phyloP scores from a whole-genome alignment of 2,888 invertebrate genomes.

The Notodonta ziczac region DNA sequence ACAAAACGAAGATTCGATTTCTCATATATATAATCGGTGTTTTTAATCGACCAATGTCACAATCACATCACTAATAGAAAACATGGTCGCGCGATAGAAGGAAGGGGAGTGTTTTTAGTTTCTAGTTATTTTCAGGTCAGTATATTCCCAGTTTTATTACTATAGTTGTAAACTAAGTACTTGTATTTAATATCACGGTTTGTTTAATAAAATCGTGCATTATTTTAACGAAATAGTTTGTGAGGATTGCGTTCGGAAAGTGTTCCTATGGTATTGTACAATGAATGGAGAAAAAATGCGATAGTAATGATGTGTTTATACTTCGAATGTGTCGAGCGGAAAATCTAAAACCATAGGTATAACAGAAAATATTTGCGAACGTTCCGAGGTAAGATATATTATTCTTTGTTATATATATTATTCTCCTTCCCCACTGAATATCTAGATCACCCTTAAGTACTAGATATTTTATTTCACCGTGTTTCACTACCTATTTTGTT shows the following conservation, averaged over 20 bases:
- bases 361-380: conserved; percentile 20
- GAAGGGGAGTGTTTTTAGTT: conserved; percentile 49
- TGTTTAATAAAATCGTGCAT: conserved; percentile 26
- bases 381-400: conserved; percentile 29
- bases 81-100: conserved; percentile 35
- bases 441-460: too few species aligned
- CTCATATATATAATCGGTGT: too few species aligned
- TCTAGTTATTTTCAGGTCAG: conserved; percentile 47
- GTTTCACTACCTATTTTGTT: too few species aligned
- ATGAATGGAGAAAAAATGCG: conserved; percentile 21
- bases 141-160: not conserved
- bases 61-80: not conserved
- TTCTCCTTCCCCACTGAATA: too few species aligned
- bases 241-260: conserved; percentile 25
- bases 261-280: conserved; percentile 25
- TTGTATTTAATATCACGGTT: conserved; percentile 18
- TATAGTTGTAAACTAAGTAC: conserved; percentile 23
- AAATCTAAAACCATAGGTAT: not conserved
- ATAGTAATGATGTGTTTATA: conserved; percentile 25
- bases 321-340: conserved; percentile 3
- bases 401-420: too few species aligned
- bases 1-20: too few species aligned
- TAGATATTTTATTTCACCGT: too few species aligned
- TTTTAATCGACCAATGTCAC: too few species aligned
- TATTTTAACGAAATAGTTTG: conserved; percentile 29